Conservation (phyloP, 2,113 vertebrate species). For the Bucco capensis region DNA sequence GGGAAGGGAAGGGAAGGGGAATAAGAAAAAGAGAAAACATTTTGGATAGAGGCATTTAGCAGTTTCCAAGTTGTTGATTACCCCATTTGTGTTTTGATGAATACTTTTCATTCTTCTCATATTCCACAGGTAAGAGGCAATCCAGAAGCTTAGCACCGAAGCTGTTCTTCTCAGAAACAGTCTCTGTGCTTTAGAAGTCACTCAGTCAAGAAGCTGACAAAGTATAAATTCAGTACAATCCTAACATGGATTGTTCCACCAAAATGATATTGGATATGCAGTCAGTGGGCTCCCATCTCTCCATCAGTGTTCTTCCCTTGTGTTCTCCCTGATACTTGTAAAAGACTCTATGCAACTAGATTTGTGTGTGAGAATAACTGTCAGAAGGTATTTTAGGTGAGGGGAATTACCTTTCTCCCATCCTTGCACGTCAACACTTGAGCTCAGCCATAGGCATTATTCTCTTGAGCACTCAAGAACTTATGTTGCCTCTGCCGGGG, state of each 20-base stretch:
- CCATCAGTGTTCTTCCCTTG: neutral
- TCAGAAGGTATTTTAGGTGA: neutral
- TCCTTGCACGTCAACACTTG: neutral
- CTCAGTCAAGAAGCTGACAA: neutral
- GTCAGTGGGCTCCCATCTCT: neutral
- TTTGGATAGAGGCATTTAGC: neutral
- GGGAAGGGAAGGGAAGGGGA: too few species aligned
- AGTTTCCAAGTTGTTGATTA: neutral
- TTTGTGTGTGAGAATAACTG: neutral
- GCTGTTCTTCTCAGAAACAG: neutral
- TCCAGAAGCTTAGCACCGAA: neutral
- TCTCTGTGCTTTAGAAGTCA: neutral
- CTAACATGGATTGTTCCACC: neutral
- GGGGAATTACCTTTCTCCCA: neutral
- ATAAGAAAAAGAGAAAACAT: neutral
- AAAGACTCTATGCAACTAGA: neutral
- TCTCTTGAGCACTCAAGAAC: neutral
- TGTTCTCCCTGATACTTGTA: accelerated
- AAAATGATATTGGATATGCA: neutral
- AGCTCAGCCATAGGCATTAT: neutral
- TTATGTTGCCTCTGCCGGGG: neutral
- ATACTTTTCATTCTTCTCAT: neutral
- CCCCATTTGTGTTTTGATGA: neutral
- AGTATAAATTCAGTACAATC: neutral
- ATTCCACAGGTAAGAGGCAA: neutral